These are phyloP conservation scores for Pseudanteris insignis DNA, from an alignment of 2,888 invertebrate species.

Conservation along the genomic window DNA sequence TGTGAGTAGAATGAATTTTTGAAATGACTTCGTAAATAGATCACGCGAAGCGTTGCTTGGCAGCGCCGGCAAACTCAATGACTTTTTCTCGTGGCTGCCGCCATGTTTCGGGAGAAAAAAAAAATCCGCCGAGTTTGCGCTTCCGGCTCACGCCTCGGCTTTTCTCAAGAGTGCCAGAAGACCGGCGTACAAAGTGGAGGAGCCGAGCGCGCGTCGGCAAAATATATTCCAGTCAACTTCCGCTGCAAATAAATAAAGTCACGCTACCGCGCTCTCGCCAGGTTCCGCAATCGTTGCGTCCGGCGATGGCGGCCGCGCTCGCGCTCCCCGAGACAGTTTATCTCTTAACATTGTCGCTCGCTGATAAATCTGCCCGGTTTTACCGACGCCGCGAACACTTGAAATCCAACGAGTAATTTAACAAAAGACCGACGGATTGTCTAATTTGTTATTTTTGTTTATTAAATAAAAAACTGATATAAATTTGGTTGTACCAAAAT, in stretches of 20 bases:
- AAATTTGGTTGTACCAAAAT: no score
- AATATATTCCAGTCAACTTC: constrained; percentile 66
- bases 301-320: constrained; percentile 53
- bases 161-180: constrained; percentile 54
- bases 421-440: no score
- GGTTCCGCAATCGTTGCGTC: constrained; percentile 50
- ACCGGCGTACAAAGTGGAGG: constrained; percentile 47
- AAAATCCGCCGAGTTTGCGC: constrained; percentile 64
- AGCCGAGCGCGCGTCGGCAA: constrained; percentile 54
- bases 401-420: no score
- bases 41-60: no score
- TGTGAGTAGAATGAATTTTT: background rate
- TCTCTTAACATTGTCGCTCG: constrained; percentile 58
- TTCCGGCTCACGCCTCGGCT: constrained; percentile 63
- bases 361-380: constrained; percentile 33
- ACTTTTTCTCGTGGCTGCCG: constrained; percentile 32
- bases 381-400: no score
- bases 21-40: no score
- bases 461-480: no score
- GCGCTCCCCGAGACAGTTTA: constrained; percentile 58
- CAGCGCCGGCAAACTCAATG: constrained; percentile 3
- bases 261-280: constrained; percentile 58
- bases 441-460: no score
- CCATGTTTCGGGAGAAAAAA: constrained; percentile 60
- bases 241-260: constrained; percentile 67